phyloP scores from a whole-genome alignment of 2,888 invertebrate genomes.

The Drosophila mayaguana region DNA sequence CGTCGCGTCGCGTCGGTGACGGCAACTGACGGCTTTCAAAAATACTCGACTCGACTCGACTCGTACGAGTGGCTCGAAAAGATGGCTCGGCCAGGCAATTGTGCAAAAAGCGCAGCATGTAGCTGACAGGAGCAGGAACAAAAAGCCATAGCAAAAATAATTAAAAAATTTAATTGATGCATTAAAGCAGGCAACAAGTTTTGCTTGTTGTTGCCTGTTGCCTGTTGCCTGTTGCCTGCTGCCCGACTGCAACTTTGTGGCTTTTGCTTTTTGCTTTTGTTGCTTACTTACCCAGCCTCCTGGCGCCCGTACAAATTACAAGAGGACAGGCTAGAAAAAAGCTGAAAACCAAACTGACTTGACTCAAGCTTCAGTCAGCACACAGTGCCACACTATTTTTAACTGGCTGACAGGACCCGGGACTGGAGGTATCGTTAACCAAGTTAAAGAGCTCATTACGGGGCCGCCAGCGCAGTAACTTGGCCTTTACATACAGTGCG shows the following conservation, averaged over 20 bases:
- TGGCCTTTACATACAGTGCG: slow-evolving; percentile 19
- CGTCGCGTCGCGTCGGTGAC: slow-evolving; percentile 33
- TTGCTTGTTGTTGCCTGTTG: slow-evolving; percentile 39
- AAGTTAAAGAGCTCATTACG: slow-evolving; percentile 65
- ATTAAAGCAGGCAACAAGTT: slow-evolving; percentile 75
- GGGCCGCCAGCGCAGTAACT: slow-evolving; percentile 35
- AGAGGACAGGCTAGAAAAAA: slow-evolving; percentile 22
- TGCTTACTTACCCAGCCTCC: slow-evolving; percentile 30
- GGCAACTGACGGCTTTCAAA: slow-evolving; percentile 72
- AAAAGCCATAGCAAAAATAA: slow-evolving; percentile 68
- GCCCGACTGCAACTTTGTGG: slow-evolving; percentile 28
- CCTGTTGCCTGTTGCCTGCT: slow-evolving; percentile 9
- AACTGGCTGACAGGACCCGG: slow-evolving; percentile 56
- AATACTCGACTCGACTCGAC: slow-evolving; percentile 47
- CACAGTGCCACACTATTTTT: slow-evolving; percentile 66
- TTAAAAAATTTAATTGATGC: slow-evolving; percentile 80
- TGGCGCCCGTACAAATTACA: slow-evolving; percentile 42
- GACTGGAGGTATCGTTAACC: slow-evolving; percentile 54
- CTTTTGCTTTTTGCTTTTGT: slow-evolving; percentile 36
- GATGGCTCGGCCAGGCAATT: slow-evolving; percentile 41
- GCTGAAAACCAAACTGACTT: slow-evolving; percentile 25
- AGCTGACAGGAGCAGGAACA: slow-evolving; percentile 70
- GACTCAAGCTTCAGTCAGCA: slow-evolving; percentile 14
- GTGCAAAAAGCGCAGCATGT: slow-evolving; percentile 70
- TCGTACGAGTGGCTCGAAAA: slow-evolving; percentile 41